A percentile compares a stretch with the other conserved stretches of the same genome.
Evolutionary conservation across 2,113 vertebrate genomes (phyloP).

Genomic region (Chlorodrepanis virens): DNA sequence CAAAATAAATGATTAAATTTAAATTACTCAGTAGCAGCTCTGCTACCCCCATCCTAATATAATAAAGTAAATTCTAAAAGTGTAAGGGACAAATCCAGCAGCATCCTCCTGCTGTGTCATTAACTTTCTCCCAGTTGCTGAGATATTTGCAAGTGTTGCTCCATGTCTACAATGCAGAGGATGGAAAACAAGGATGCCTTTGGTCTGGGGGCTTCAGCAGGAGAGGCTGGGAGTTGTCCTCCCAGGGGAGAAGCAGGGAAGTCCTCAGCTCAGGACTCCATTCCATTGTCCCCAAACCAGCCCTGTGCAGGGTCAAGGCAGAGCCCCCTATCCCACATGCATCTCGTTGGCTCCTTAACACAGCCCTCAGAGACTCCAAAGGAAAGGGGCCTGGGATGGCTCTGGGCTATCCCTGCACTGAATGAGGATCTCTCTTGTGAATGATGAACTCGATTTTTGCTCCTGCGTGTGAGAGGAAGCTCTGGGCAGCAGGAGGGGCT

Average conservation of each 20-base stretch:
- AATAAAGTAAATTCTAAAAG: neutral
- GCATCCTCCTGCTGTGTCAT: neutral
- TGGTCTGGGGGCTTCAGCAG: neutral
- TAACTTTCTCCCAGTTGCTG: neutral
- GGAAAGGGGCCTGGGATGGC: neutral
- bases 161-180: neutral
- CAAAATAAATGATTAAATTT: conserved; percentile 54
- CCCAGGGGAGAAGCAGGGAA: neutral
- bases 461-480: neutral
- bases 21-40: neutral
- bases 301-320: accelerated
- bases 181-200: neutral
- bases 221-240: neutral
- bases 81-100: neutral
- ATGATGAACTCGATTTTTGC: accelerated
- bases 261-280: neutral
- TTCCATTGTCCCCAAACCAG: neutral
- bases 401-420: neutral
- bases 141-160: neutral
- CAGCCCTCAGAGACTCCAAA: neutral
- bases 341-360: neutral
- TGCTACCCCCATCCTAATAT: neutral
- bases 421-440: neutral
- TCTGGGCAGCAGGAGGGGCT: neutral
- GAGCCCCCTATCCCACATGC: accelerated